A percentile compares a stretch with the other conserved stretches of the same genome.
These are phyloP conservation scores for Drosophila flavopinicola DNA, from an alignment of 2,888 invertebrate genomes.

Conservation along the genomic window DNA sequence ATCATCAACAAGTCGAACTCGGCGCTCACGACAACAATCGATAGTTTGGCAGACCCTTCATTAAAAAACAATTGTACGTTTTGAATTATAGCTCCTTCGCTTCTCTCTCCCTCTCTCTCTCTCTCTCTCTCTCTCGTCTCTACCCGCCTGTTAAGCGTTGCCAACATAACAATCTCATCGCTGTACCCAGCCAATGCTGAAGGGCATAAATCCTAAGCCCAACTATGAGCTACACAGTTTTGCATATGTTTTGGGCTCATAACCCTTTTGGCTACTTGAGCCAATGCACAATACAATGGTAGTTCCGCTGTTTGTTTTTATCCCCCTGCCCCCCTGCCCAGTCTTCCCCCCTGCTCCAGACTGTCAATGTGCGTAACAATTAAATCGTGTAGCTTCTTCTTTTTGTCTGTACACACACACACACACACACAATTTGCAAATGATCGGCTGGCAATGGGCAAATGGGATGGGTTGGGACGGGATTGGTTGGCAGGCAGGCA, in stretches of 20 bases:
- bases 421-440: constrained; percentile 64
- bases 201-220: constrained; percentile 32
- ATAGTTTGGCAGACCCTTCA: constrained; percentile 30
- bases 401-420: constrained; percentile 13
- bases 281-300: constrained; percentile 42
- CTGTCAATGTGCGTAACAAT: constrained; percentile 82
- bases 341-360: constrained; percentile 4
- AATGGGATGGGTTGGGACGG: no score
- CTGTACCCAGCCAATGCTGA: constrained; percentile 20
- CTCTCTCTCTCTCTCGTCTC: no score
- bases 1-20: constrained; percentile 10
- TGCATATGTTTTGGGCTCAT: constrained; percentile 57
- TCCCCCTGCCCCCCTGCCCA: neutral
- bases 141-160: constrained; percentile 27
- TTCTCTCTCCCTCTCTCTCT: no score
- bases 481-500: no score
- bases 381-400: constrained; percentile 79
- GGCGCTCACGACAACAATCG: constrained; percentile 30
- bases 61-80: constrained; percentile 51
- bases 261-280: constrained; percentile 32
- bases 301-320: constrained; percentile 26
- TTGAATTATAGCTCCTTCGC: constrained; percentile 43
- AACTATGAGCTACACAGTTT: constrained; percentile 28
- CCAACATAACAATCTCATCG: constrained; percentile 33
- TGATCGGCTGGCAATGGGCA: constrained; percentile 47